Percentiles rank a stretch among this genome's conserved stretches.
These are phyloP conservation scores for Diabrotica undecimpunctata DNA, from an alignment of 1,140 invertebrate genomes.

Conservation along the genomic window DNA sequence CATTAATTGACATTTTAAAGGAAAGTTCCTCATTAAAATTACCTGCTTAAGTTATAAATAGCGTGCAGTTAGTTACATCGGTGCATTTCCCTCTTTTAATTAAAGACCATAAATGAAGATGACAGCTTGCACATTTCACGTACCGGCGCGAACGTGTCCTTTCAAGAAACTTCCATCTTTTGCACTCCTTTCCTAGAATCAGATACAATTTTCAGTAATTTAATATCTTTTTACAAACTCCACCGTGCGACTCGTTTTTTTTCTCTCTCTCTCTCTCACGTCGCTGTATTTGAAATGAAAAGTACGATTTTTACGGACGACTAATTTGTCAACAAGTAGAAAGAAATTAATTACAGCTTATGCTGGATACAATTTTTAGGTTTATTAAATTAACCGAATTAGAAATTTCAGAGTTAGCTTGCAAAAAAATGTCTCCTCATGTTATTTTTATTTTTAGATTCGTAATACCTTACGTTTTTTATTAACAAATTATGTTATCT, in stretches of 20 bases:
- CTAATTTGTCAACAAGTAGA: background rate
- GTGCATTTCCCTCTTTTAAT: slow-evolving; percentile 5
- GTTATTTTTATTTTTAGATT: too few species aligned
- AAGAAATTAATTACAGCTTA: background rate
- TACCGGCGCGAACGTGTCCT: slow-evolving; percentile 3
- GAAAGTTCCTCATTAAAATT: background rate
- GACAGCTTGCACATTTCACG: slow-evolving; percentile 9
- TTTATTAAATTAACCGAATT: too few species aligned
- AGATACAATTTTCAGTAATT: slow-evolving; percentile 11
- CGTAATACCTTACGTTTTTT: too few species aligned
- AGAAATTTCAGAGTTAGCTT: too few species aligned
- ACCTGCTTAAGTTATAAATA: background rate
- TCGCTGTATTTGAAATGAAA: background rate
- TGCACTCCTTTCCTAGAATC: background rate
- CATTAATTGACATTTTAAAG: too few species aligned
- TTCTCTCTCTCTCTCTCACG: too few species aligned
- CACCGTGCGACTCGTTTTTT: too few species aligned
- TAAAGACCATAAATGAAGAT: slow-evolving; percentile 8
- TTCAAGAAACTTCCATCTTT: background rate
- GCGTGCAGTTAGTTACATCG: background rate
- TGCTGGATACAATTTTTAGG: too few species aligned
- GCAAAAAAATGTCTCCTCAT: too few species aligned
- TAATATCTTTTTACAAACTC: slow-evolving; percentile 4
- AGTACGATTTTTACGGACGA: background rate
- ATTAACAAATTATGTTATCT: too few species aligned